A percentile compares a stretch with the other conserved stretches of the same genome.
Evolutionary conservation across 2,888 invertebrate genomes (phyloP).

Genomic region (Andrena minutula): DNA sequence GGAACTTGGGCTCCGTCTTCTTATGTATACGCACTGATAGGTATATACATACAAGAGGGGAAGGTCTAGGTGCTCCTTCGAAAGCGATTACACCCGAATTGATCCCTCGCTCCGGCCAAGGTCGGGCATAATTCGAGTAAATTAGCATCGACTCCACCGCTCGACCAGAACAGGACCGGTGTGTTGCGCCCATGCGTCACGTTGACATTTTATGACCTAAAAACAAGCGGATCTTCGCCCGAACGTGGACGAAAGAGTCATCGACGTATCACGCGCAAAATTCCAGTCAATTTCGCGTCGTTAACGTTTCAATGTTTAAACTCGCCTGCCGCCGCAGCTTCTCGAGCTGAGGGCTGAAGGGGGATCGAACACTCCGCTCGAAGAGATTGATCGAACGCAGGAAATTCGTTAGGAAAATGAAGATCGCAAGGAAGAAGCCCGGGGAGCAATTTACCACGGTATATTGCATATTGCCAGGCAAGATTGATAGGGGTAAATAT

Average conservation of each 20-base stretch:
- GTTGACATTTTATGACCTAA: constrained; percentile 34
- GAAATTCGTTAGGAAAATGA: constrained; percentile 19
- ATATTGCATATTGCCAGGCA: constrained; percentile 25
- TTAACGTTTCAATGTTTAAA: background rate
- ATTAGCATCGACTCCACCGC: constrained; percentile 65
- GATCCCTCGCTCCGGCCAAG: constrained; percentile 66
- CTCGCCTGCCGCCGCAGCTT: background rate
- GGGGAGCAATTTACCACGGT: constrained; percentile 28
- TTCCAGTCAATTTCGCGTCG: background rate
- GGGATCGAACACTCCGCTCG: constrained; percentile 8
- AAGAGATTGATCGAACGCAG: constrained; percentile 20
- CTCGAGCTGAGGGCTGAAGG: background rate
- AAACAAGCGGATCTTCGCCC: background rate
- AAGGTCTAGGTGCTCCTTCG: constrained; percentile 67
- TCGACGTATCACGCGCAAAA: background rate
- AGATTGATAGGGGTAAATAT: constrained; percentile 38
- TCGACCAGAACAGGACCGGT: constrained; percentile 6
- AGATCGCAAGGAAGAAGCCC: background rate
- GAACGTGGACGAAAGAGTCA: background rate
- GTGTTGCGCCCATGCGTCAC: constrained; percentile 4
- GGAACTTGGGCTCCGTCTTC: constrained; percentile 65
- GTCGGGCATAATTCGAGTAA: constrained; percentile 68
- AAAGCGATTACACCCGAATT: constrained; percentile 70
- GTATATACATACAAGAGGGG: constrained; percentile 32
- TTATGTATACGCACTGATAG: constrained; percentile 50